A percentile compares a stretch with the other conserved stretches of the same genome.
phyloP scores from a whole-genome alignment of 2,888 invertebrate species.

The Zygothrica quintamaculata region DNA sequence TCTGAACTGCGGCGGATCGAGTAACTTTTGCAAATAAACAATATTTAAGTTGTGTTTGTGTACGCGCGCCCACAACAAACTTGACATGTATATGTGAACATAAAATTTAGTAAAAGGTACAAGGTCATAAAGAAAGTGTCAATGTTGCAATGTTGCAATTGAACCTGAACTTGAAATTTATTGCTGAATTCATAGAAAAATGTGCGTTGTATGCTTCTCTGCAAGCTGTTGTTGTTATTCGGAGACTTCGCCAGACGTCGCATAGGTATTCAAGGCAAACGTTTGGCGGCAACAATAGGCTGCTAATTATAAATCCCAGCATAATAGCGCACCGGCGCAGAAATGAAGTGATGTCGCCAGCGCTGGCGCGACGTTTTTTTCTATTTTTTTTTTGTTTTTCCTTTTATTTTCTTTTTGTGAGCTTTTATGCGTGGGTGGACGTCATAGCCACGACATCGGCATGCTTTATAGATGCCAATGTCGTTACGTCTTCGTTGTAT shows the following conservation, averaged over 20 bases:
- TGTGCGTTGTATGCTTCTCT: slow-evolving; percentile 29
- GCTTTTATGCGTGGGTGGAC: slow-evolving; percentile 60
- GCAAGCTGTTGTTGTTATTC: slow-evolving; percentile 39
- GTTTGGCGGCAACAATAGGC: slow-evolving; percentile 73
- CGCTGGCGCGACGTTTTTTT: slow-evolving; percentile 22
- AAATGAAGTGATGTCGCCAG: slow-evolving; percentile 57
- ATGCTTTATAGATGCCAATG: slow-evolving; percentile 65
- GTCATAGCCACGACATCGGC: slow-evolving; percentile 51
- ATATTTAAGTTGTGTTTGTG: slow-evolving; percentile 35
- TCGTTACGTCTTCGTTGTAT: slow-evolving; percentile 60
- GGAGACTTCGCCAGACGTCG: slow-evolving; percentile 34
- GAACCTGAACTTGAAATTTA: slow-evolving; percentile 64
- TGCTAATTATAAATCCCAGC: slow-evolving; percentile 76
- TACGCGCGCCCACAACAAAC: slow-evolving; percentile 28
- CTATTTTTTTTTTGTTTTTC: slow-evolving; percentile 27
- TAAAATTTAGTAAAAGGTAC: slow-evolving; percentile 47
- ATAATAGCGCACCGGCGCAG: slow-evolving; percentile 62
- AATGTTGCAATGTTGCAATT: slow-evolving; percentile 39
- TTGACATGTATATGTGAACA: slow-evolving; percentile 13
- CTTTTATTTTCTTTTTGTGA: slow-evolving; percentile 28
- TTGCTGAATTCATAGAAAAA: slow-evolving; percentile 35
- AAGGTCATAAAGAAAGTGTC: slow-evolving; percentile 35
- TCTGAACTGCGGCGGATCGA: slow-evolving; percentile 22
- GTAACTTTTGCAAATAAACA: slow-evolving; percentile 47
- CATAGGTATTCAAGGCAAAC: slow-evolving; percentile 61